Base-by-base conservation (phyloP, 2,113 vertebrate species). In the Coptodon rendalli region DNA sequence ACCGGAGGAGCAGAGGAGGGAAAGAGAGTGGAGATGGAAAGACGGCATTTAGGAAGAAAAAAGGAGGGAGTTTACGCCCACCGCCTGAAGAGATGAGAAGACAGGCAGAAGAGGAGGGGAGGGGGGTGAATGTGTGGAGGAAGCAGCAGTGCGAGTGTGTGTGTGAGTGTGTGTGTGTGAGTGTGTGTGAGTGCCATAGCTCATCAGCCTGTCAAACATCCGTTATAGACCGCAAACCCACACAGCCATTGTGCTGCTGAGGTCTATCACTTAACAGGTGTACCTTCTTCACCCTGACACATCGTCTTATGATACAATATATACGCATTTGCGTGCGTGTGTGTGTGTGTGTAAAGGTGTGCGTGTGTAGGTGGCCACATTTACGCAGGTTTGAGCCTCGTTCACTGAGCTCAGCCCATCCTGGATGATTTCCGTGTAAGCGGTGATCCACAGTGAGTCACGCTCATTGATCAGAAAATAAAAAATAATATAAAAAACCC, bases 211-310 rank as follows among this genome's bases (percentile, higher is more conserved):
- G 94, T 95, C 91, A 91, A 94, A 89, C 93, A 95, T 94, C 93
- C 94, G 93, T 93, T 94, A 91, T 87, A 92, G 90, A 93, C 94
- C 94, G 87, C 91, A 91, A 95, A 94, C 94, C 94, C 94, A 94
- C 94, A 93, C 87, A 92, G 89, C 81, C 87, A 68, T 80, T 14
- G 76, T 56, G 9, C 84, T 87, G 80, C 87, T 59, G 87, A 89
- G 82, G 80, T 89, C 89, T 91, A 59, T 89, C 83, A 89, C 92
- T 92, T 76, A 90, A 89, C 94, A 94, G 91, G 92, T 95, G 94
- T 89, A 85, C 86, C 38, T 88, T 56, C 76, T 53, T 84, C 83
- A 87, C 63, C 63, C 40, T 89, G 87, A 82, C 50, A 81, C 83
- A 22, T 31, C 12, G 14, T 57, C 86, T 71, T 34, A 27, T 38